Conservation (phyloP, 2,888 invertebrate genomes). For the Lampropteryx suffumata region DNA sequence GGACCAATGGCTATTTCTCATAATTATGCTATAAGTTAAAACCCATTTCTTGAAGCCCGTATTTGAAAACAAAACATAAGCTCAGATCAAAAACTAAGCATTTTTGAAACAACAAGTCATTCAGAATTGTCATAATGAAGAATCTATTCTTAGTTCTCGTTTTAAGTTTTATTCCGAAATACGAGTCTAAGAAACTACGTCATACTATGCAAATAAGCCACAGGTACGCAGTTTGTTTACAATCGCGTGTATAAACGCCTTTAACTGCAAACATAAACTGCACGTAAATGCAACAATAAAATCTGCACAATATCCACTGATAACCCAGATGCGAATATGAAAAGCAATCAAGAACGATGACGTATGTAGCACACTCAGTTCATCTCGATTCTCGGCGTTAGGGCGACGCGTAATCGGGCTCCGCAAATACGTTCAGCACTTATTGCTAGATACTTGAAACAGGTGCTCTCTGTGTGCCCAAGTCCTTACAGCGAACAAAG, state of each 20-base stretch:
- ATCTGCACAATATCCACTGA: constrained; percentile 17
- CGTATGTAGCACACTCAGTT: constrained; percentile 30
- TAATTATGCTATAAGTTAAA: too few species aligned
- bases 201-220: neutral
- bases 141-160: too few species aligned
- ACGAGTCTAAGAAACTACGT: neutral
- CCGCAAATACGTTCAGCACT: constrained; percentile 78
- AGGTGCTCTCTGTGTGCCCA: constrained; percentile 68
- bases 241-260: neutral
- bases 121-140: too few species aligned
- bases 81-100: too few species aligned
- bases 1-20: too few species aligned
- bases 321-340: constrained; percentile 21
- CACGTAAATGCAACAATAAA: constrained; percentile 13
- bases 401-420: constrained; percentile 68
- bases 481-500: constrained; percentile 68
- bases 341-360: constrained; percentile 26
- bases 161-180: too few species aligned
- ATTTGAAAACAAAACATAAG: too few species aligned
- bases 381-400: constrained; percentile 49
- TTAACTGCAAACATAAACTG: neutral
- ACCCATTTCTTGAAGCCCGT: too few species aligned
- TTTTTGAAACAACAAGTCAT: too few species aligned
- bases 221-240: neutral
- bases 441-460: constrained; percentile 69